Evolutionary conservation across 2,797 vertebrate genomes (phyloP).

Genomic region (Sandelia bainsii): DNA sequence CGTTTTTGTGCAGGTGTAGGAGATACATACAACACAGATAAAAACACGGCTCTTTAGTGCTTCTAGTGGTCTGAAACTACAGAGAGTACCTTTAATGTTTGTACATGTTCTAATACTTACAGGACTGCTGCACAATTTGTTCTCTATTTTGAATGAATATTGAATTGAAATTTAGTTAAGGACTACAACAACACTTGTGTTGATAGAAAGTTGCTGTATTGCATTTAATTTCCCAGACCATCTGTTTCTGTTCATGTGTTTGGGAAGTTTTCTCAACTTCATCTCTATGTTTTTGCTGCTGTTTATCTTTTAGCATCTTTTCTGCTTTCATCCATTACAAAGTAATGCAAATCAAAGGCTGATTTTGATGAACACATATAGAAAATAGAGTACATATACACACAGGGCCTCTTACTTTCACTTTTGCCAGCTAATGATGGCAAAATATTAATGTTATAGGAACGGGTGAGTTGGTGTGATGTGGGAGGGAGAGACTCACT

Average conservation of each 20-base stretch:
- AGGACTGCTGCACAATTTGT: neutral
- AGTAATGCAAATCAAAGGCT: slow-evolving; percentile 37
- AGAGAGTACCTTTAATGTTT: neutral
- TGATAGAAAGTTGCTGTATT: slow-evolving; percentile 14
- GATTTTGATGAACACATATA: slow-evolving; percentile 36
- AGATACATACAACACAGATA: neutral
- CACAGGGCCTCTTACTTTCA: slow-evolving; percentile 8
- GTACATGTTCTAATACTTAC: neutral
- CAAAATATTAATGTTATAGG: slow-evolving; percentile 48
- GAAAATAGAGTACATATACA: neutral
- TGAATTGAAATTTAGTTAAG: slow-evolving; percentile 1
- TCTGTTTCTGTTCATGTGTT: slow-evolving; percentile 22
- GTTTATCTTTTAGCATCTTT: slow-evolving; percentile 18
- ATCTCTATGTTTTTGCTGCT: neutral
- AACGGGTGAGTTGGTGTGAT: slow-evolving; percentile 11
- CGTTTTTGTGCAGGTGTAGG: too few species aligned
- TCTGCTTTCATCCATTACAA: slow-evolving; percentile 32
- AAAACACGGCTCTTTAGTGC: neutral
- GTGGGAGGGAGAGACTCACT: slow-evolving; percentile 37
- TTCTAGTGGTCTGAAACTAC: neutral
- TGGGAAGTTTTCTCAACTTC: slow-evolving; percentile 19
- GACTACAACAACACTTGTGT: slow-evolving; percentile 3
- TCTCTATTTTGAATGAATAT: neutral
- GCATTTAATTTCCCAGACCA: slow-evolving; percentile 4
- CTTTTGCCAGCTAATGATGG: slow-evolving; percentile 40